Base-by-base conservation (phyloP, 2,888 invertebrate genomes). In the Cataglyphis altisquamis region DNA sequence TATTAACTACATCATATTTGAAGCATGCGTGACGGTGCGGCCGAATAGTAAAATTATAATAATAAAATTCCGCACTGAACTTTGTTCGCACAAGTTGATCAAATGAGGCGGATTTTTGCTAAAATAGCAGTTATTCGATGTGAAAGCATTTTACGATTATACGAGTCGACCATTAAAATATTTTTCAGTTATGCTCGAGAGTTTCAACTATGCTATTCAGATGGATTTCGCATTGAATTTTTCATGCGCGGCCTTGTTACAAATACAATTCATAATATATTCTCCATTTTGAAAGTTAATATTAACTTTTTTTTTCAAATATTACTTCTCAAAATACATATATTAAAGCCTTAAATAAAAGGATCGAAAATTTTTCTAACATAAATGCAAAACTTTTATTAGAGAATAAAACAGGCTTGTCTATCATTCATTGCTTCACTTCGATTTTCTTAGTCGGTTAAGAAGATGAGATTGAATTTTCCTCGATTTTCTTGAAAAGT, bases 61-160 rank as follows among this genome's bases (percentile, higher is more conserved):
- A 80, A 80, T 80, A 80, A 80, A 80, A 80, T 80, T 72, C 73
- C 57, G 18, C 73, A 32, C 25, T 73, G 36, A 80, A 80, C 60
- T 80, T 72, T 80, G 73, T 72, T 80, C 73, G 60, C 60, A 25
- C 21, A 80, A 80, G 78, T 80, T 80, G 45, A 8, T 48, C 78
- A 80, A 72, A 80, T 80, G 78, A 80, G 78, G 78, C n/a, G 45
- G 25, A 80, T 80, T 80, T 80, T 80, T 80, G 73, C 60, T 80
- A 72, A 80, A 80, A 80, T 80, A 80, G 32, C 73, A 21, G 32
- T 18, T 9, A 21, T 36, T 48, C 72, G 36, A 78, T 78, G 60
- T 78, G 60, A 60, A 60, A 80, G 45, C 45, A 80, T 80, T 80
- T 80, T 73, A 62, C 45, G 73, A 80, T 80, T 80, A 72, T 73